Conservation (phyloP, 64 coral and sea anemone species). For the Montipora sp. region DNA sequence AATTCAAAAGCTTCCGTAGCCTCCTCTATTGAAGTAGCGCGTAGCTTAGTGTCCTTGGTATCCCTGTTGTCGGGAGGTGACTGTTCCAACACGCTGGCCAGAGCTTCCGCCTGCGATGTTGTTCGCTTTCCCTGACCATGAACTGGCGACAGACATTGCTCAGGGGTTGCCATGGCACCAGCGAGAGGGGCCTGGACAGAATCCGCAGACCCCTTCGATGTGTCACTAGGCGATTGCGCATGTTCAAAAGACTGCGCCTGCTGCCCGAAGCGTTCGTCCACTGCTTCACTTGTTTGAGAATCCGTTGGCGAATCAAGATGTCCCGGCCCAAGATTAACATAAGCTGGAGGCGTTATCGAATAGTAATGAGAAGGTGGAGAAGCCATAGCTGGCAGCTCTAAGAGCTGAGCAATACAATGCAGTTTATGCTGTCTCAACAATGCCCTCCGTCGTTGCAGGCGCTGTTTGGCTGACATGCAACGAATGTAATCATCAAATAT, state of each 20-base stretch:
- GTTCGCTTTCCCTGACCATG: conserved; percentile 16
- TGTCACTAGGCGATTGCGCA: not conserved
- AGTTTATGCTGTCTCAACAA: conserved; percentile 94
- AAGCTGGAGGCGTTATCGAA: conserved; percentile 90
- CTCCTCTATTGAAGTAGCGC: conserved; percentile 71
- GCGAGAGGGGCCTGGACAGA: conserved; percentile 36
- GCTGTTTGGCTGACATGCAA: conserved; percentile 97
- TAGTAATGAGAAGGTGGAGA: conserved; percentile 88
- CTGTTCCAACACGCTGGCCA: conserved; percentile 79
- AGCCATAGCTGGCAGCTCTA: conserved; percentile 94
- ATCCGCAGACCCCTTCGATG: not conserved
- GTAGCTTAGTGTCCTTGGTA: not conserved
- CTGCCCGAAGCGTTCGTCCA: conserved; percentile 29
- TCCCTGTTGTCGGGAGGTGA: conserved; percentile 63
- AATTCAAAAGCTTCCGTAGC: conserved; percentile 78
- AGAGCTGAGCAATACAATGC: conserved; percentile 92
- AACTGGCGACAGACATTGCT: conserved; percentile 72
- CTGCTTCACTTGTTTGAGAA: conserved; percentile 28
- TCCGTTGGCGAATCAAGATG: conserved; percentile 41
- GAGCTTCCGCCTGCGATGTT: conserved; percentile 72
- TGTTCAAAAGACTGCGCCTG: conserved; percentile 35
- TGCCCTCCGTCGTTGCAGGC: conserved; percentile 87
- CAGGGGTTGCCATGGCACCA: conserved; percentile 62
- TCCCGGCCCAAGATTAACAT: conserved; percentile 77
- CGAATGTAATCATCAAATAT: conserved; percentile 99